Evolutionary conservation across 1,140 invertebrate species (phyloP), one percentile per base, ranked within the genome.

Genomic region (Amphibalanus amphitrite): DNA sequence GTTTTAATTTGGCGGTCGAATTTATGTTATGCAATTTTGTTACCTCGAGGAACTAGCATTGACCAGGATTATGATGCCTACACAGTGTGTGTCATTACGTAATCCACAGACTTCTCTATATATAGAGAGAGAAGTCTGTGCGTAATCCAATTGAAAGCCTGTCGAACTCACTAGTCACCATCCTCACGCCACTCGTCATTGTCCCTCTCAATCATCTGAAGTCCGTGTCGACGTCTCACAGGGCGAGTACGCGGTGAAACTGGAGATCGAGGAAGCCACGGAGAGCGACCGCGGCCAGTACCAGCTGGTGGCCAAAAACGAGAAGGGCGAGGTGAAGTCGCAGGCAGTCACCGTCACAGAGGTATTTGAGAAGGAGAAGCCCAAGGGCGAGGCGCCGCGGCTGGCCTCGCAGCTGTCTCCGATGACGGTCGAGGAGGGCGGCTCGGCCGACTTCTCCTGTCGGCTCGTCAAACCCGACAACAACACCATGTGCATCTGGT

Each of bases 301-400:
- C 78, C 93, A 94, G 81, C 82, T 95, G 73, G 86, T 93, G 0
- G 93, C 92, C 13, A 92, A 90, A 78, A 95, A 95, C 77, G 92
- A 94, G 77, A 95, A 95, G 80, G 93, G 93, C 73, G 92, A 95
- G 83, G 91, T 90, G 0, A 88, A 88, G 33, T 95, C 92, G 26
- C 90, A 93, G 80, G 84, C 87, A 71, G 91, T 96, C 47, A 59
- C 47, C 20, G 47, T 59, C 47, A 20, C 47, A 20, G 47, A 59
- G 47, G 47, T 59, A 1, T 59, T 59, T 20, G 47, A 59, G 47
- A 20, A 59, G 47, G 1, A 13, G 13, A 59, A 59, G 47, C 47
- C 47, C 1, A 59, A 67, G n/a, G 65, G 65, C 65, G 65, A 67
- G 28, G 8, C 6, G 23, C 65, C 65, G 23, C 65, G 28, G 28